Evolutionary conservation across 2,888 invertebrate species (phyloP), one percentile per base, ranked within the genome.

Genomic region (Linnaemya tessellans): DNA sequence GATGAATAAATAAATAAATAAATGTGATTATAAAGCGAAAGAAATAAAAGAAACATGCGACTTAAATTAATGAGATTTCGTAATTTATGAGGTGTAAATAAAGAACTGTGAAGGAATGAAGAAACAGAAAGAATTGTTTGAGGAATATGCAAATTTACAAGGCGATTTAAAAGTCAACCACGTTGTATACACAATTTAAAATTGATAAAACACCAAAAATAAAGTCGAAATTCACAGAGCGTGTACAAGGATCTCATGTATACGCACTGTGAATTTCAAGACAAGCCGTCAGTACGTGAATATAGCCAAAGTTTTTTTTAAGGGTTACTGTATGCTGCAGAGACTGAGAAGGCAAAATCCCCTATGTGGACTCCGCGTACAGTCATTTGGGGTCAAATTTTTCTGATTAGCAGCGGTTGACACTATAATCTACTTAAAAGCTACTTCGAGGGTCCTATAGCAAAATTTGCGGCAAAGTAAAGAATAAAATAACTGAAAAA

Each of bases 61-160:
- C 90, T 90, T 88, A 90, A 91, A 90, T 91, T 90, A 90, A 90
- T 90, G 91, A 87, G 88, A 89, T 90, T 90, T 89, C 84, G 88
- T 91, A 89, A 91, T 90, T 90, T 90, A 90, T 90, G 90, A 88
- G 88, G 79, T 86, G 86, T 80, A 86, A 86, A 86, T 78, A 86
- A 81, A 79, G 74, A 68, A 68, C 51, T 41, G 51, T 74, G 62
- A 46, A 77, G 62, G 54, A 62, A 22, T 38, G 56, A 9, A 0
- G 30, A n/a, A 56, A 43, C 9, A 0, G 30, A n/a, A 64, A 43
- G 43, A 46, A 38, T 0, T 15, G 15, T 73, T 64, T 38, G 49
- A 62, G 62, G 68, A 75, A 25, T 20, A 41, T 56, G 64, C 8
- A 15, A 60, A 71, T 56, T 13, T 22, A 22, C 22, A 64, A 18